Base-by-base conservation (phyloP, 2,797 vertebrate species). In the Takifugu rubripes region DNA sequence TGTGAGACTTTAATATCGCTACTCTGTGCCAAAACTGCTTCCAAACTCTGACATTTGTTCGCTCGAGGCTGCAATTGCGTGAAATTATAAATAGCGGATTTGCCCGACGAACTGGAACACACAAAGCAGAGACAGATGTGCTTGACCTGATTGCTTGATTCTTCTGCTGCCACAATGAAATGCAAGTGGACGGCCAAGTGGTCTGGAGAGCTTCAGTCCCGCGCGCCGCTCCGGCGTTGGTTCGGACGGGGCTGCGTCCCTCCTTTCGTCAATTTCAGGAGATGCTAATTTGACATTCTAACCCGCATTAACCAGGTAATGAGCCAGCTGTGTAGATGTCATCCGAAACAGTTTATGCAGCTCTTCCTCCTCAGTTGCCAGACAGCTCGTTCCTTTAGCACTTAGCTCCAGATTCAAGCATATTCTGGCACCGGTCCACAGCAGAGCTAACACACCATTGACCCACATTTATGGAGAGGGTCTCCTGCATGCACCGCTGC, bases 291-390 rank as follows among this genome's bases (percentile, higher is more conserved):
- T 4, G 0, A 49, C 10, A 24, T 16, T 10, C 6, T 14, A 46
- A 21, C 29, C 7, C 44, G 46, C 15, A 51, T 44, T 5, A 17
- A 12, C 4, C 33, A 33, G 25, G 8, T 24, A 12, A 54, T 54
- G 46, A 45, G 6, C 40, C n/a, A 17, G 64, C 58, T 40, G 49
- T 45, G 48, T 6, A 17, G 43, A 44, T 44, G 43, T 17, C 16
- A 44, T 17, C 15, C 2, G 42, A n/a, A 44, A 44, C 16, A 44
- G 43, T n/a, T 44, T 17, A 44, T 6, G n/a, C 17, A 5, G 1
- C 16, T 42, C 27, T 29, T 29, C 27, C 27, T 29, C 27, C 27
- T 3, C 33, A 33, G 33, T 8, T 29, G 27, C 27, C 33, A 33
- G 33, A 11, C 33, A 33, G 33, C 5, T 3, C 9, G 33, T 33